A percentile compares a stretch with the other conserved stretches of the same genome.
Conservation (phyloP, 2,888 invertebrate species). For the Mycalesis mineus region DNA sequence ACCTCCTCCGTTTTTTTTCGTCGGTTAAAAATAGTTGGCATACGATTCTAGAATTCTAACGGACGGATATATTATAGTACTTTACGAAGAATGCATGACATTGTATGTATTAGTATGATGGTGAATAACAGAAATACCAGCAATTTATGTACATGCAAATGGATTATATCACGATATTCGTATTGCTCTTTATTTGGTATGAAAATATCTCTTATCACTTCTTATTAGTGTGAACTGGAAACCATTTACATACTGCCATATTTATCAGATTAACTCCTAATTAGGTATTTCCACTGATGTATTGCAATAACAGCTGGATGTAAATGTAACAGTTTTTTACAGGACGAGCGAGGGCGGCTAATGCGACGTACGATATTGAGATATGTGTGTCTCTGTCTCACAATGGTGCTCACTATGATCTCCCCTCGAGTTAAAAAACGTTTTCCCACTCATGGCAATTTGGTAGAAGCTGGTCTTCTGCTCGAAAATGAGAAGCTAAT, state of each 20-base stretch:
- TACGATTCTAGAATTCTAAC: too few species aligned
- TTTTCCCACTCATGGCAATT: constrained; percentile 89
- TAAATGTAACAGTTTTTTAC: constrained; percentile 27
- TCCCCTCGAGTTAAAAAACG: constrained; percentile 93
- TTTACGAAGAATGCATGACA: too few species aligned
- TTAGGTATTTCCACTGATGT: neutral
- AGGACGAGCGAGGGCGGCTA: constrained; percentile 89
- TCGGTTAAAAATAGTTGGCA: too few species aligned
- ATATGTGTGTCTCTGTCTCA: constrained; percentile 90
- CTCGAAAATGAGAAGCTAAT: constrained; percentile 89
- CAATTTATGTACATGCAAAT: too few species aligned
- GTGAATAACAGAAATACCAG: too few species aligned
- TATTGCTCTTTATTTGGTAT: too few species aligned
- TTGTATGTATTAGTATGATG: too few species aligned
- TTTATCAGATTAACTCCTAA: neutral
- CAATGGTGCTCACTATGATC: constrained; percentile 91
- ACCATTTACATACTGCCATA: neutral
- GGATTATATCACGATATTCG: too few species aligned
- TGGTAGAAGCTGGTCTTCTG: constrained; percentile 90
- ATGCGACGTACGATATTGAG: constrained; percentile 90
- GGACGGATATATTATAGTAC: too few species aligned
- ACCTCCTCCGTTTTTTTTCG: too few species aligned
- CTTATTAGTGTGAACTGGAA: too few species aligned
- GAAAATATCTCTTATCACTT: too few species aligned
- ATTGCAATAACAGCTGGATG: neutral